phyloP scores from a whole-genome alignment of 2,797 vertebrate species.

The Scleropages formosus region DNA sequence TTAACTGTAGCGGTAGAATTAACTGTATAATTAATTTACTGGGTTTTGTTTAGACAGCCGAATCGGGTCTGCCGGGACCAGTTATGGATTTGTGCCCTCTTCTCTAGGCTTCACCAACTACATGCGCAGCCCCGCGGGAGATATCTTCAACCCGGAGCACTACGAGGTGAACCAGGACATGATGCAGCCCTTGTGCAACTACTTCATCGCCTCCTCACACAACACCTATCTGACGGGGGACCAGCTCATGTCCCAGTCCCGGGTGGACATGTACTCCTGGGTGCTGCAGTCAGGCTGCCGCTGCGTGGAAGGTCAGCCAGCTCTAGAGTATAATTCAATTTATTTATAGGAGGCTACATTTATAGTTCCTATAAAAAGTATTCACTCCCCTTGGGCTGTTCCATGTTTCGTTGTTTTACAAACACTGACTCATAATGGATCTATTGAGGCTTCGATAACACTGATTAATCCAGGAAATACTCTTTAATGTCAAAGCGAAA shows the following conservation, averaged over 20 bases:
- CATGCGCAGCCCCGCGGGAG: constrained; percentile 87
- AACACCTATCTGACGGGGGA: constrained; percentile 98
- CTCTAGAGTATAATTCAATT: too few species aligned
- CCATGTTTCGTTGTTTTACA: too few species aligned
- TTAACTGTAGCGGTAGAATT: neutral
- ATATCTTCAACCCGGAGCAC: constrained; percentile 92
- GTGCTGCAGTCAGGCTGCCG: constrained; percentile 94
- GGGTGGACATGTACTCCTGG: constrained; percentile 97
- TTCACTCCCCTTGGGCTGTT: too few species aligned
- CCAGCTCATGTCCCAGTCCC: constrained; percentile 96
- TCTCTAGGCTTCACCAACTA: constrained; percentile 90
- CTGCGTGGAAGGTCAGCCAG: constrained; percentile 86
- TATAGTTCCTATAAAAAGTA: too few species aligned
- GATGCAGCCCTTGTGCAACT: constrained; percentile 85
- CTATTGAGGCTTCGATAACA: too few species aligned
- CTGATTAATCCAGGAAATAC: too few species aligned
- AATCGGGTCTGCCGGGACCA: neutral
- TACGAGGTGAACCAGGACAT: constrained; percentile 88
- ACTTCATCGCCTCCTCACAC: constrained; percentile 96
- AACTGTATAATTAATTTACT: neutral
- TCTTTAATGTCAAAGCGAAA: too few species aligned
- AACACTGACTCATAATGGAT: too few species aligned
- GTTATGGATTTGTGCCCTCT: neutral
- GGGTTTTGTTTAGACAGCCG: neutral
- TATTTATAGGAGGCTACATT: too few species aligned